Conservation (phyloP, 2,888 invertebrate genomes). For the Eristalis tenax region DNA sequence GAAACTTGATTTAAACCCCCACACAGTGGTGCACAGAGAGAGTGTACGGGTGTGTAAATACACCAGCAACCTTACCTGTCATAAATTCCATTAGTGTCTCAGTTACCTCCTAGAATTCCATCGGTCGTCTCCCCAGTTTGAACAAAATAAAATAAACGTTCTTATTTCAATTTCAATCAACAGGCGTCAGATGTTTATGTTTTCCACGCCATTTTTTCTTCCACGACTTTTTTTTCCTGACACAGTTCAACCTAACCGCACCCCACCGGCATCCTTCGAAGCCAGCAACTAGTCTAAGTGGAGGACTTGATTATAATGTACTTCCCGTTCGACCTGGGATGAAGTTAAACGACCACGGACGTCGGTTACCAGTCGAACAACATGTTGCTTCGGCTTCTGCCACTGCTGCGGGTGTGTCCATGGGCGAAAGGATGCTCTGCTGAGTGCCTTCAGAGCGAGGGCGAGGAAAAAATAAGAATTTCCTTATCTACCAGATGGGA, state of each 20-base stretch:
- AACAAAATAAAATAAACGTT: not conserved
- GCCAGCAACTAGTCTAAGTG: not conserved
- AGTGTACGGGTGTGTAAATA: not conserved
- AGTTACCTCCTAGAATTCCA: not conserved
- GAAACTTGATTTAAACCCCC: not conserved
- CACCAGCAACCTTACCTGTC: not conserved
- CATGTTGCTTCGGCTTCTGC: conserved; percentile 4
- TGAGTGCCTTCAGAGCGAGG: not conserved
- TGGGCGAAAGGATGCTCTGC: not conserved
- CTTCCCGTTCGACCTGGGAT: not conserved
- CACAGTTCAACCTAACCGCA: too few relatives aligned
- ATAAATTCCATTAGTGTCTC: not conserved
- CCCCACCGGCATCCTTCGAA: not conserved
- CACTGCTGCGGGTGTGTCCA: not conserved
- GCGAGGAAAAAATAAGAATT: not conserved
- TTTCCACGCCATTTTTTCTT: not conserved
- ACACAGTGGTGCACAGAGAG: not conserved
- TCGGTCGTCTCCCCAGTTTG: too few relatives aligned
- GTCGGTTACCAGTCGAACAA: not conserved
- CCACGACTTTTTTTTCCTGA: not conserved
- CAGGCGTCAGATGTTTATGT: conserved; percentile 2
- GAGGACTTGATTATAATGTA: conserved; percentile 12
- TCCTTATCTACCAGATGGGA: not conserved
- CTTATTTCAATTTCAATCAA: conserved; percentile 7
- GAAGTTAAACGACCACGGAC: not conserved